These are phyloP conservation scores for Brachionus sp. DNA, from an alignment of 1,140 invertebrate genomes.

Conservation along the genomic window DNA sequence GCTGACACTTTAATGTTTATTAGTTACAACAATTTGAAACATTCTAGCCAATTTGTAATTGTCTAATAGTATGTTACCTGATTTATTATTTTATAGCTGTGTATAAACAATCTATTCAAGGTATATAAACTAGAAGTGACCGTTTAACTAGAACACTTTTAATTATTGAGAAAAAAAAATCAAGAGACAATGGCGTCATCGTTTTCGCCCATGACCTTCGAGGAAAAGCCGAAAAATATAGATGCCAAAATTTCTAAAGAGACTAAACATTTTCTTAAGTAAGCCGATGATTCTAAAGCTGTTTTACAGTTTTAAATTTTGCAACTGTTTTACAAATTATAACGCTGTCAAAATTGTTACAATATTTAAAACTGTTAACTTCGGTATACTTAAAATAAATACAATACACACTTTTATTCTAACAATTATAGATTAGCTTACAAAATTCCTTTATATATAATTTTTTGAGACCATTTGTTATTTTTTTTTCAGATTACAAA, in stretches of 20 bases:
- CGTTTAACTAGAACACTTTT: not conserved
- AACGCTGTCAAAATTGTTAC: not conserved
- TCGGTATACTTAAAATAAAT: not conserved
- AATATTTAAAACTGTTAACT: not conserved
- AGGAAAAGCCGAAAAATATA: not conserved
- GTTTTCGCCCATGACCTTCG: not conserved
- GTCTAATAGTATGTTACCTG: not conserved
- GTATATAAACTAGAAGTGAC: not conserved
- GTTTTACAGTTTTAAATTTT: not conserved
- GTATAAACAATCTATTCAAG: not conserved
- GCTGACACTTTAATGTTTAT: slow-evolving; percentile 33
- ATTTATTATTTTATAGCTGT: not conserved
- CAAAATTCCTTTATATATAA: not conserved
- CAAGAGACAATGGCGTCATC: not conserved
- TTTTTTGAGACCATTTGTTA: not conserved
- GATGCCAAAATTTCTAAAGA: not conserved
- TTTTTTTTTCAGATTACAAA: not conserved
- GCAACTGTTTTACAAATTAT: not conserved
- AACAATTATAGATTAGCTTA: not conserved
- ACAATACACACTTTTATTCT: not conserved
- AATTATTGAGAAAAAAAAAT: not conserved
- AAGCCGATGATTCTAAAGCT: not conserved
- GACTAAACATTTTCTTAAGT: not conserved
- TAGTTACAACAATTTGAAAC: slow-evolving; percentile 35
- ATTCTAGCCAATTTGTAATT: not conserved